These are phyloP conservation scores for Ophioderma brevispina DNA, from an alignment of 35 echinoderm and acorn worm genomes.

Conservation along the genomic window DNA sequence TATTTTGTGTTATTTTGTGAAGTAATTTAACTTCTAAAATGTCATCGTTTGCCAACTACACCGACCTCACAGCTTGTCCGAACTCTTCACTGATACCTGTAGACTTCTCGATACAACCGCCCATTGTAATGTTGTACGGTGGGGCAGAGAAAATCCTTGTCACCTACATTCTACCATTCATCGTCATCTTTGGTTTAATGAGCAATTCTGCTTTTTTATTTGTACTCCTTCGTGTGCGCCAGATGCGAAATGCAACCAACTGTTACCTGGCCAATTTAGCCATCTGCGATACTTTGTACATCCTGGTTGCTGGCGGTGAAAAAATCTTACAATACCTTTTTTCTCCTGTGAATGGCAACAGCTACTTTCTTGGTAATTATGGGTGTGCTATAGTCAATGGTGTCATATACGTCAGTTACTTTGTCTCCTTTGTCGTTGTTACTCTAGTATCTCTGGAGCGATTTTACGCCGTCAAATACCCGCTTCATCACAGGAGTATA, in stretches of 20 bases:
- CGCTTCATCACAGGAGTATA: not conserved
- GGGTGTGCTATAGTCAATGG: conserved; percentile 56
- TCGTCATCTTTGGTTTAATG: conserved; percentile 45
- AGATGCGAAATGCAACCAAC: conserved; percentile 72
- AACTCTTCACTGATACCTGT: not conserved
- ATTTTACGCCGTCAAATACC: conserved; percentile 57
- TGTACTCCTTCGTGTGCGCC: conserved; percentile 43
- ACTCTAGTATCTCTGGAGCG: conserved; percentile 60
- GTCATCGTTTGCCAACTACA: not conserved
- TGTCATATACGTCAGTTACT: conserved; percentile 45
- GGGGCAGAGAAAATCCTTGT: conserved; percentile 25
- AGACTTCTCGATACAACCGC: not conserved
- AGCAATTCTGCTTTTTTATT: conserved; percentile 61
- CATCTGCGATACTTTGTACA: conserved; percentile 56
- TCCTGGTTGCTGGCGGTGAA: conserved; percentile 33
- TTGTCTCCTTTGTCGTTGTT: conserved; percentile 40
- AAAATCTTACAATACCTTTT: conserved; percentile 44
- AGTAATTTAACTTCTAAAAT: not conserved
- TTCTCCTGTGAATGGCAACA: conserved; percentile 48
- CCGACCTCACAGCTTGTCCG: not conserved
- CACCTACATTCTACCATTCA: conserved; percentile 37
- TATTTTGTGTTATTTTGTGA: no score
- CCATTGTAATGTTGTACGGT: conserved; percentile 13
- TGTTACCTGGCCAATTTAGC: conserved; percentile 68
- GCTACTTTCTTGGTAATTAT: conserved; percentile 11